phyloP scores from a whole-genome alignment of 2,113 vertebrate genomes.

The cat (Felis catus) region DNA sequence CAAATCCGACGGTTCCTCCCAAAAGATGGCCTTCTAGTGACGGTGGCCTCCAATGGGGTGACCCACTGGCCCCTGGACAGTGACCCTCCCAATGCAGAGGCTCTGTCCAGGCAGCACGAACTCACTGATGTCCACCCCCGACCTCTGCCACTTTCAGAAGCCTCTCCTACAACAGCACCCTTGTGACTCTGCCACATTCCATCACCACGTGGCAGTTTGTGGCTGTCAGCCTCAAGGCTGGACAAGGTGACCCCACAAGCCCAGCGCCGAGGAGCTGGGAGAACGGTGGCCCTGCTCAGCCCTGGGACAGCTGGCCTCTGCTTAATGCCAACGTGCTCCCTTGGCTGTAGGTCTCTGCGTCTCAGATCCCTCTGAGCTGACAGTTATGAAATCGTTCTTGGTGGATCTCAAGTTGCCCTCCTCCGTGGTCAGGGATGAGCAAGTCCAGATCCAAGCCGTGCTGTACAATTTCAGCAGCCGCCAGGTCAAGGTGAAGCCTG shows the following conservation, averaged over 20 bases:
- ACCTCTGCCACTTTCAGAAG: background rate
- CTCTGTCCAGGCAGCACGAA: background rate
- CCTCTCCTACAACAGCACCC: background rate
- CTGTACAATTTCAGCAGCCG: conserved; percentile 44
- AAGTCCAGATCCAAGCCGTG: conserved; percentile 70
- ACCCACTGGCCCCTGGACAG: background rate
- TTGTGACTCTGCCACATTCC: background rate
- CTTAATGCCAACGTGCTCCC: rapidly evolving
- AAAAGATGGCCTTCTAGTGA: background rate
- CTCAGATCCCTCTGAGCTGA: conserved; percentile 64
- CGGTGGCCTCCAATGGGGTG: background rate
- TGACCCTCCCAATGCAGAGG: background rate
- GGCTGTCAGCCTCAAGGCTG: conserved; percentile 66
- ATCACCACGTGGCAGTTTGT: conserved; percentile 77
- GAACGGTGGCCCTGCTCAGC: background rate
- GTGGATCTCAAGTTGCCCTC: conserved; percentile 70
- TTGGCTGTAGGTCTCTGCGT: conserved; percentile 55
- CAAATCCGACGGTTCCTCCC: background rate
- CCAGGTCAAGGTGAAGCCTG: background rate
- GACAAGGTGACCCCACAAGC: conserved; percentile 52
- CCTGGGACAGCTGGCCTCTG: rapidly evolving
- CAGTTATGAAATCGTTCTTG: conserved; percentile 38
- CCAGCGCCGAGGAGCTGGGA: rapidly evolving
- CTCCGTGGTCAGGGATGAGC: conserved; percentile 63
- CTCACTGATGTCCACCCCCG: background rate